Conservation (phyloP, 2,797 vertebrate genomes). For the Lerista edwardsae region DNA sequence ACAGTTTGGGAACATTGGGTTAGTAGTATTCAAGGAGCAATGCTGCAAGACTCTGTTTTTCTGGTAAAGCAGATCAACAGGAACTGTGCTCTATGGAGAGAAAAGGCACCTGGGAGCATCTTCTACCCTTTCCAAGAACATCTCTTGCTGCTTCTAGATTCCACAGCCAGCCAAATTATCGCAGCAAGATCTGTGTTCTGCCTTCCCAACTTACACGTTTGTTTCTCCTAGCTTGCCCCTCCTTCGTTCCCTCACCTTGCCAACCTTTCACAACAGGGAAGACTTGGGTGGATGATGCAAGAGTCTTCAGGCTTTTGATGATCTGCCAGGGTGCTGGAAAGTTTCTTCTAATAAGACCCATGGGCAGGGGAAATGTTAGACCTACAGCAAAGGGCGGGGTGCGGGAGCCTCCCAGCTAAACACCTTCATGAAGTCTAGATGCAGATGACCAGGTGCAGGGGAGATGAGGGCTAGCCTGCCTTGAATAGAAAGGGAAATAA, state of each 20-base stretch:
- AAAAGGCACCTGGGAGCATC: no score
- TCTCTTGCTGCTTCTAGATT: no score
- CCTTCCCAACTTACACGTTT: no score
- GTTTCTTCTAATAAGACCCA: constrained; percentile 23
- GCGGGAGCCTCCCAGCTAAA: background rate
- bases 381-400: background rate
- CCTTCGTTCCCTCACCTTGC: background rate
- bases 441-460: background rate
- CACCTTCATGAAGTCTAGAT: background rate
- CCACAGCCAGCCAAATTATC: background rate
- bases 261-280: background rate
- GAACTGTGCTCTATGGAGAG: no score
- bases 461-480: no score
- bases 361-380: background rate
- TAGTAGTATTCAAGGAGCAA: no score
- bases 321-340: constrained; percentile 16
- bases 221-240: background rate
- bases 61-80: no score
- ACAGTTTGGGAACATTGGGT: no score
- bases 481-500: no score
- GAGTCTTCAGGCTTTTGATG: background rate
- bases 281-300: background rate
- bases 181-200: background rate
- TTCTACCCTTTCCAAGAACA: no score
- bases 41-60: no score